phyloP scores from a whole-genome alignment of 2,797 vertebrate genomes.

The Tragopan temminckii region DNA sequence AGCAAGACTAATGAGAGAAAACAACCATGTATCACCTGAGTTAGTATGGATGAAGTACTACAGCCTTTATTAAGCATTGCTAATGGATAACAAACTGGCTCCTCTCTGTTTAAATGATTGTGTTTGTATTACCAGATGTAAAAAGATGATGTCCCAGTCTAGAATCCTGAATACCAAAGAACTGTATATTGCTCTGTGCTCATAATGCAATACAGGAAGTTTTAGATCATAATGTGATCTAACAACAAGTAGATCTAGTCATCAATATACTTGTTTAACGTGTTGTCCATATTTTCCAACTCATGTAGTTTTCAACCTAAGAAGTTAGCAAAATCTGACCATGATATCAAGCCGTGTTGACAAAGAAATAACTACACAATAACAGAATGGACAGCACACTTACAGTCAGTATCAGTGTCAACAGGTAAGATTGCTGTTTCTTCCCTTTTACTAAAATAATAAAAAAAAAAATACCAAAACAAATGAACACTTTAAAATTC shows the following conservation, averaged over 20 bases:
- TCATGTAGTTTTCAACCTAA: not conserved
- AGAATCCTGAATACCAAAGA: not conserved
- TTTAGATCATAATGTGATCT: not conserved
- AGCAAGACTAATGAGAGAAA: not conserved
- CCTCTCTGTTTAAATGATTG: not conserved
- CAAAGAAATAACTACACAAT: not conserved
- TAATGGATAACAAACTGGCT: not conserved
- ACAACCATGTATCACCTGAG: not conserved
- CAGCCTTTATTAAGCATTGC: not conserved
- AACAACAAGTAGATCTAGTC: not conserved
- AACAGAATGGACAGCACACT: not conserved
- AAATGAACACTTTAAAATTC: not conserved
- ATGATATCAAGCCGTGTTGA: not conserved
- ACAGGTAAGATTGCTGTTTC: not conserved
- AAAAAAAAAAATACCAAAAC: not conserved
- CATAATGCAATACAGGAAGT: not conserved
- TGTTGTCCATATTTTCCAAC: not conserved
- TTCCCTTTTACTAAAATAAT: not conserved
- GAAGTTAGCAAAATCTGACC: not conserved
- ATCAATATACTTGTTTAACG: not conserved
- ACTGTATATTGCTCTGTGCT: not conserved
- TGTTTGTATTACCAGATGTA: not conserved
- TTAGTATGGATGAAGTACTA: not conserved
- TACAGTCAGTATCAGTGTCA: not conserved
- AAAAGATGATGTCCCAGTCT: not conserved